phyloP scores from a whole-genome alignment of 2,113 vertebrate species.

The Fregata magnificens region DNA sequence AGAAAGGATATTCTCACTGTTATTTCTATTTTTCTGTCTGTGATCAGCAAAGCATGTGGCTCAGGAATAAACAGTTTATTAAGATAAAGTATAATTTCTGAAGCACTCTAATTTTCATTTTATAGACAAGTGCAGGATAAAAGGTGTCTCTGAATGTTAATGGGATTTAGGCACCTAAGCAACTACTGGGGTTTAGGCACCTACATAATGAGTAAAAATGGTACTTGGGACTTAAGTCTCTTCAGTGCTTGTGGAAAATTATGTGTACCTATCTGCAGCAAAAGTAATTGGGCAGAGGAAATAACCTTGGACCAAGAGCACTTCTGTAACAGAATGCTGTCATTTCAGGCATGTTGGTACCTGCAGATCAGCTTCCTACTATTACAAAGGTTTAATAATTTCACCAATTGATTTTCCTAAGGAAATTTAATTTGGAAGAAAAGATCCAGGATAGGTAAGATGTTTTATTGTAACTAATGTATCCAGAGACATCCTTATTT shows the following conservation, averaged over 20 bases:
- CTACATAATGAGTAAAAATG: neutral
- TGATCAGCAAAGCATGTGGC: neutral
- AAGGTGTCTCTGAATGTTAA: neutral
- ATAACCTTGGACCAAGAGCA: neutral
- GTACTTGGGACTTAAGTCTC: neutral
- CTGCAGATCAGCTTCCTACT: neutral
- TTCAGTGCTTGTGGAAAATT: neutral
- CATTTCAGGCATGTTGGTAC: neutral
- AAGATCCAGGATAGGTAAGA: neutral
- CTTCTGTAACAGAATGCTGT: neutral
- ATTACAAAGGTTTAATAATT: neutral
- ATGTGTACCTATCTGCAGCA: neutral
- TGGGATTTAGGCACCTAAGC: neutral
- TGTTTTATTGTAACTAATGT: neutral
- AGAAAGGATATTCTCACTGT: neutral
- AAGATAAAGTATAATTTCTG: neutral
- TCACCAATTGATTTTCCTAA: neutral
- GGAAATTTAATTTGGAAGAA: neutral
- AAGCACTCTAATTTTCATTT: neutral
- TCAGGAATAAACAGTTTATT: neutral
- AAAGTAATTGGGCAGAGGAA: neutral
- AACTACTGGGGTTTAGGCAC: neutral
- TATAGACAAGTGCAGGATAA: neutral
- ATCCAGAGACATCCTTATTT: neutral
- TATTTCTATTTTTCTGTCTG: neutral